A percentile compares a stretch with the other conserved stretches of the same genome.
These are phyloP conservation scores for Amaurobius ferox DNA, from an alignment of 2,888 invertebrate genomes.

Conservation along the genomic window DNA sequence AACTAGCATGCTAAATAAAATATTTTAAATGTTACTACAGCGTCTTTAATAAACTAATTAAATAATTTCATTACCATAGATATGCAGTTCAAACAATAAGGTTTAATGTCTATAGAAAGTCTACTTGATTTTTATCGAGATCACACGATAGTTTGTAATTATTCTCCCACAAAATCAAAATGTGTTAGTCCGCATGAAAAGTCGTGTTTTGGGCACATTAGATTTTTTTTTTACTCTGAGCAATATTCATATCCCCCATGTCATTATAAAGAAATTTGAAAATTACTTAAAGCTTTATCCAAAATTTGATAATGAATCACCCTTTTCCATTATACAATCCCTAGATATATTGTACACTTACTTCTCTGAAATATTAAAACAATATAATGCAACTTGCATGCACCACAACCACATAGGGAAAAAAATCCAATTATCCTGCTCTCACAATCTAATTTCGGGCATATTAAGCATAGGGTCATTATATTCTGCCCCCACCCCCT, in stretches of 20 bases:
- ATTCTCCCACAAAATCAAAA: no score
- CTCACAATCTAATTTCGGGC: constrained; percentile 9
- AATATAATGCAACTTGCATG: neutral
- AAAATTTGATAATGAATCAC: neutral
- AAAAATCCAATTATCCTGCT: neutral
- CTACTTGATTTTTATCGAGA: no score
- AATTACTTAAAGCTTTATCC: neutral
- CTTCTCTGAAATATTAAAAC: neutral
- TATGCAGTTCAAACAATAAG: no score
- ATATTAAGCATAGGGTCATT: constrained; percentile 4
- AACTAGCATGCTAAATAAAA: no score
- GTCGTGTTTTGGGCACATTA: no score
- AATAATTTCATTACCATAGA: no score
- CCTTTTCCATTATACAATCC: neutral
- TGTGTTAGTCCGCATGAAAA: no score
- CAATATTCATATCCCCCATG: neutral
- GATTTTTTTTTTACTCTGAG: no score
- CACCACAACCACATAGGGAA: neutral
- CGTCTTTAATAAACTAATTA: no score
- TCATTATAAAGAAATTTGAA: neutral
- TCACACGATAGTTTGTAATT: no score
- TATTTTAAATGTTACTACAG: no score
- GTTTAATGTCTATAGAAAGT: no score
- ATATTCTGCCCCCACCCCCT: neutral
- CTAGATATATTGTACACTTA: neutral